phyloP scores from a whole-genome alignment of 2,113 vertebrate genomes.

The Chaenogobius annularis region DNA sequence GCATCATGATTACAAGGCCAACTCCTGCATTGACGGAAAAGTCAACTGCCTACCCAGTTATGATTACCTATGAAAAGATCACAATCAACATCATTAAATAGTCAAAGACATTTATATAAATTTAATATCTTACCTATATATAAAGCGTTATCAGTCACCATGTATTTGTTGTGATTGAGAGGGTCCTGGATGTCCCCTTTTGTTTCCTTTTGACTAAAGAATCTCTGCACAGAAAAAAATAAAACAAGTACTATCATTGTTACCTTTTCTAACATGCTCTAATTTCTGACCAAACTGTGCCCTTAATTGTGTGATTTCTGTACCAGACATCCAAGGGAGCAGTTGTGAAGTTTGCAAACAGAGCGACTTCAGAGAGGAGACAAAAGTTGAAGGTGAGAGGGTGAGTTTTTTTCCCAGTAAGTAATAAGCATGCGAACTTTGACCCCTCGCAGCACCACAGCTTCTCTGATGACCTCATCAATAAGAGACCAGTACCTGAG shows the following conservation, averaged over 20 bases:
- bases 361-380: constrained; percentile 65
- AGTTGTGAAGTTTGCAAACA: constrained; percentile 65
- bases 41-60: constrained; percentile 89
- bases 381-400: constrained; percentile 73
- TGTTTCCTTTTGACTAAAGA: constrained; percentile 61
- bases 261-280: neutral
- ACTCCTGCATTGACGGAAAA: constrained; percentile 86
- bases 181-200: constrained; percentile 52
- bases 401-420: constrained; percentile 69
- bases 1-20: constrained; percentile 85
- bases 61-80: constrained; percentile 81
- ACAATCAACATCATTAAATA: neutral
- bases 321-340: constrained; percentile 71
- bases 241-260: neutral
- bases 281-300: neutral
- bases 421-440: constrained; percentile 68
- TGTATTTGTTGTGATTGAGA: constrained; percentile 74
- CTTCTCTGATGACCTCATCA: constrained; percentile 70
- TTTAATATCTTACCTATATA: constrained; percentile 59
- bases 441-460: constrained; percentile 62
- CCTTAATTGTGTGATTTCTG: constrained; percentile 6
- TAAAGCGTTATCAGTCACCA: constrained; percentile 67
- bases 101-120: neutral
- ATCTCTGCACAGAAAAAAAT: constrained; percentile 40
- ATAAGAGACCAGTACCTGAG: constrained; percentile 67